Percentiles rank a stretch among this genome's conserved stretches.
phyloP scores from a whole-genome alignment of 2,113 vertebrate species.

The Gopherus flavomarginatus region DNA sequence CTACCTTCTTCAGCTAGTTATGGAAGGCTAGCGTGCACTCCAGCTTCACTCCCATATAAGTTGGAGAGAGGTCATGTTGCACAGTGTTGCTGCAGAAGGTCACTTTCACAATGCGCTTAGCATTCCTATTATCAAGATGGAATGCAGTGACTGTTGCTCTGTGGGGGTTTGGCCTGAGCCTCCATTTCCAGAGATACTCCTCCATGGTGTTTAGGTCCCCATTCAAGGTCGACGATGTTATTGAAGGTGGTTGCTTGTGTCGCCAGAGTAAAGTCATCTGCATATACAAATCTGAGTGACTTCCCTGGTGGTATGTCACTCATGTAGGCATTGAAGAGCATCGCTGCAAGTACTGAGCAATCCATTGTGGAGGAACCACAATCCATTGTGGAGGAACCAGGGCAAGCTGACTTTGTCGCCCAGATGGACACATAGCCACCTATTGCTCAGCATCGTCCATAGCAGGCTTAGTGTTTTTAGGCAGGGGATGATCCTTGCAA shows the following conservation, averaged over 20 bases:
- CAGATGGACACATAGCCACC: not conserved
- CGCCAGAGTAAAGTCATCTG: not conserved
- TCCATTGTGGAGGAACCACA: not conserved
- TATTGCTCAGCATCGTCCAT: not conserved
- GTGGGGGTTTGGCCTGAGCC: not conserved
- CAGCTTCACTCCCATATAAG: not conserved
- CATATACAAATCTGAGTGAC: not conserved
- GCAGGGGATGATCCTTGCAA: not conserved
- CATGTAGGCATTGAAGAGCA: not conserved
- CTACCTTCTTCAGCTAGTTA: not conserved
- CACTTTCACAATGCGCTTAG: not conserved
- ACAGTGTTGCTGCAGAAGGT: not conserved
- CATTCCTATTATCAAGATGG: not conserved
- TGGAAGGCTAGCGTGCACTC: not conserved
- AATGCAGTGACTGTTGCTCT: not conserved
- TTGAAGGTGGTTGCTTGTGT: not conserved
- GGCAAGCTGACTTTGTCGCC: not conserved
- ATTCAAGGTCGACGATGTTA: not conserved
- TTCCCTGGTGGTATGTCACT: not conserved
- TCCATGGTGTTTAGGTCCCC: not conserved
- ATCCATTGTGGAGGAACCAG: not conserved
- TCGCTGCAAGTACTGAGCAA: not conserved
- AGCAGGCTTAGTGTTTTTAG: not conserved
- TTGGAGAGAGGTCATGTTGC: not conserved
- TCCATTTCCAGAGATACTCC: not conserved